A percentile compares a stretch with the other conserved stretches of the same genome.
These are phyloP conservation scores for Myotis lucifugus DNA, from an alignment of 2,113 vertebrate species.

Conservation along the genomic window DNA sequence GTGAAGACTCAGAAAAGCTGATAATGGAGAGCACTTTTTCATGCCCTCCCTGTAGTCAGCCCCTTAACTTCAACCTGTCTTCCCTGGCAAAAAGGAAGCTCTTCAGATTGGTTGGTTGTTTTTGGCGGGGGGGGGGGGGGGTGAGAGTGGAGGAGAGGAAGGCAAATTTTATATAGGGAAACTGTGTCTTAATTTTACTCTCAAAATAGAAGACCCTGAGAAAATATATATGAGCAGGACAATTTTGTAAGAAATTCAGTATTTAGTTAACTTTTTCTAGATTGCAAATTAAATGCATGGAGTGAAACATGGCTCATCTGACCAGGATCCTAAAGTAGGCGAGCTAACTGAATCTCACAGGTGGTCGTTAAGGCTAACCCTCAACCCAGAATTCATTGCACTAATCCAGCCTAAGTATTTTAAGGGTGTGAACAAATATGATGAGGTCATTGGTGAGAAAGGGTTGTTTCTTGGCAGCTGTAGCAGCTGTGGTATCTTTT, in stretches of 20 bases:
- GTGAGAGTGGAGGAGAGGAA: not conserved
- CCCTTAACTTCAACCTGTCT: not conserved
- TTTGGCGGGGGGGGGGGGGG: not conserved
- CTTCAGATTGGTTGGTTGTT: not conserved
- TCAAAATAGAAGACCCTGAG: not conserved
- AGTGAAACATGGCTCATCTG: not conserved
- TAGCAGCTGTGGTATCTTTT: constrained; percentile 63
- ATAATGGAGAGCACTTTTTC: fast-evolving
- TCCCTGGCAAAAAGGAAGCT: not conserved
- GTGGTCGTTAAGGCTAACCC: constrained; percentile 37
- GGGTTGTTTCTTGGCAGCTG: constrained; percentile 49
- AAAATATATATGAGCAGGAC: not conserved
- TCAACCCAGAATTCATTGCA: constrained; percentile 9
- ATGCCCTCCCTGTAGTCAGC: not conserved
- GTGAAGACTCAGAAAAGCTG: fast-evolving
- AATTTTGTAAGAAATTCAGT: not conserved
- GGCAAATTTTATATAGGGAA: not conserved
- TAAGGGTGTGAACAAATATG: constrained; percentile 36
- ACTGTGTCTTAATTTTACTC: not conserved
- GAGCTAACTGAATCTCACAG: constrained; percentile 46
- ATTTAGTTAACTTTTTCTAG: constrained; percentile 19
- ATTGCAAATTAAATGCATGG: constrained; percentile 15
- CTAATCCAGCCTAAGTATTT: constrained; percentile 55
- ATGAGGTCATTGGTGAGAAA: constrained; percentile 53
- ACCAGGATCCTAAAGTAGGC: not conserved